phyloP scores from a whole-genome alignment of 1,140 invertebrate genomes.

The Conus betulinus region DNA sequence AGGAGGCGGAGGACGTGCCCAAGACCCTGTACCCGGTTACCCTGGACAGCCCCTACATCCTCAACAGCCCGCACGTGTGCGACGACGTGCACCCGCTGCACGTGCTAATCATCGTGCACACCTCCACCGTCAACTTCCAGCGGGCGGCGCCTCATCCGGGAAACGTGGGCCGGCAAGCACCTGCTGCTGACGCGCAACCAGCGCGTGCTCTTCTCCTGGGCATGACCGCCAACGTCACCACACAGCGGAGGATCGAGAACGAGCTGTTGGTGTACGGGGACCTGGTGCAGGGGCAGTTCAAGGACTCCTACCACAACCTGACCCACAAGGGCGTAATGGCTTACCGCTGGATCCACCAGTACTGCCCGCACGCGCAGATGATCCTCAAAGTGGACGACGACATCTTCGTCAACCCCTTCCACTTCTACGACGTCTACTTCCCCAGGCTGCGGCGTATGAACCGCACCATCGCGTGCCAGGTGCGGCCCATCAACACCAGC shows the following conservation, averaged over 20 bases:
- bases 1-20: not conserved
- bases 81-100: constrained; percentile 47
- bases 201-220: constrained; percentile 83
- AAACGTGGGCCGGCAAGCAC: constrained; percentile 64
- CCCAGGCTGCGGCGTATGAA: not conserved
- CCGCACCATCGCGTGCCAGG: constrained; percentile 51
- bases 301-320: constrained; percentile 70
- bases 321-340: constrained; percentile 83
- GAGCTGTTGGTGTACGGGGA: constrained; percentile 59
- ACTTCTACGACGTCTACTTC: constrained; percentile 43
- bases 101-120: constrained; percentile 65
- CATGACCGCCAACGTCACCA: constrained; percentile 71
- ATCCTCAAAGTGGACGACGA: constrained; percentile 94
- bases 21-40: constrained; percentile 50
- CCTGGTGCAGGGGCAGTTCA: constrained; percentile 69
- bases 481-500: constrained; percentile 48
- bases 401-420: constrained; percentile 85
- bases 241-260: constrained; percentile 50
- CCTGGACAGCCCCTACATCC: constrained; percentile 47
- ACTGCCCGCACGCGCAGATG: constrained; percentile 82
- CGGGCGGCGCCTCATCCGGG: constrained; percentile 61
- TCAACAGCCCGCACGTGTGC: constrained; percentile 59
- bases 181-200: constrained; percentile 44
- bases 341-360: constrained; percentile 83
- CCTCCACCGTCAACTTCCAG: constrained; percentile 60